Evolutionary conservation across 1,140 invertebrate genomes (phyloP), one percentile per base, ranked within the genome.

Genomic region (Drosophila murphyi): DNA sequence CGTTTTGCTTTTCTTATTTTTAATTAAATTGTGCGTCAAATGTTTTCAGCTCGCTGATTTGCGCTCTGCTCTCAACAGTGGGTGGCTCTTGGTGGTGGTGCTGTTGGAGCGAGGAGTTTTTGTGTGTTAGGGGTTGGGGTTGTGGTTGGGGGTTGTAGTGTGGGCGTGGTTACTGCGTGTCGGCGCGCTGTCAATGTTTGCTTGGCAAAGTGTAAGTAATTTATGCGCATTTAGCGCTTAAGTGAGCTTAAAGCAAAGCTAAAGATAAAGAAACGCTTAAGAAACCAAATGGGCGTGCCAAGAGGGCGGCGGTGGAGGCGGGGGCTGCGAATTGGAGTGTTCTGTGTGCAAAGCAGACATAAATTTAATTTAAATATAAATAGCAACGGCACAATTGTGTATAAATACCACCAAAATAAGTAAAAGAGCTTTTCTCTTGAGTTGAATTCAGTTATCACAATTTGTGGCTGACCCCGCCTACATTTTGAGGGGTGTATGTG

Each of bases 11-110:
- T 12, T 80, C 72, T 82, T 87, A 68, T 73, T 80, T 87, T 87
- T 87, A 88, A 88, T 88, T 88, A 88, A 88, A 88, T 88, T 89
- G 85, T 88, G 83, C 83, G 83, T 88, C 83, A 88, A 88, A 83
- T 83, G 77, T 74, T 82, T 87, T 76, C 82, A 78, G 82, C 76
- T 86, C 82, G 82, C 72, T 82, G 78, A 73, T 74, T 85, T 72
- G 55, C 43, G 35, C 55, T 55, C 45, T 8, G 31, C 51, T 47
- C 43, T 50, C 41, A 12, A 48, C 34, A 47, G 48, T 54, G 37
- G 39, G 4, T 31, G 32, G 50, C 5, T 56, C 50, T 8, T 32
- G 54, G 29, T 1, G 2, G 47, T 20, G 20, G 20, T 20, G 20
- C 20, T 20, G 29, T 34, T 48, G 39, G 51, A 29, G 28, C n/a